These are phyloP conservation scores for Leptonema lineaticorne DNA, from an alignment of 1,140 invertebrate species.

Conservation along the genomic window DNA sequence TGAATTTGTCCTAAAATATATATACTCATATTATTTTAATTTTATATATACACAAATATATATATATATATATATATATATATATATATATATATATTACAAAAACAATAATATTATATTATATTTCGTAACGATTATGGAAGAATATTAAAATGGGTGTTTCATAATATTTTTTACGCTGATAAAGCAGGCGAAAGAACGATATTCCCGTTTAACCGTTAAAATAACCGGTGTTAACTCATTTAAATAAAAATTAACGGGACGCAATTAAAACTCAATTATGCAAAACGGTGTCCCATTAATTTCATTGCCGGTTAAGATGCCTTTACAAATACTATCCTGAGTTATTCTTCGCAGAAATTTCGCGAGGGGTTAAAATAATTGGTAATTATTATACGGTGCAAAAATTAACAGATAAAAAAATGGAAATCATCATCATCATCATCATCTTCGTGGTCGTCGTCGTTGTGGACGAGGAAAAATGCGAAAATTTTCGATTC, in stretches of 20 bases:
- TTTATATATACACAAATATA: too few relatives aligned
- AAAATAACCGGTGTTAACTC: constrained; percentile 32
- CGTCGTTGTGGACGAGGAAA: too few relatives aligned
- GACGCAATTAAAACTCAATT: constrained; percentile 33
- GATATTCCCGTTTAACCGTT: constrained; percentile 1
- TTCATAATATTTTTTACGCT: neutral
- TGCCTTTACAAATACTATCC: constrained; percentile 28
- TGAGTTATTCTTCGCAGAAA: constrained; percentile 25
- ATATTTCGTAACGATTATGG: neutral
- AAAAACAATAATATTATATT: neutral
- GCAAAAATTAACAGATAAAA: constrained; percentile 12
- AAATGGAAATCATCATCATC: too few relatives aligned
- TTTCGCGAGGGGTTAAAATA: constrained; percentile 24
- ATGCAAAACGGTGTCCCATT: constrained; percentile 32
- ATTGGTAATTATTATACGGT: constrained; percentile 28
- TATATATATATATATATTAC: neutral
- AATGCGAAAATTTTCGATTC: too few relatives aligned
- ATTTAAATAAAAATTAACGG: constrained; percentile 33
- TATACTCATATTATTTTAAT: too few relatives aligned
- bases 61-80: neutral
- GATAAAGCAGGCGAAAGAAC: constrained; percentile 1
- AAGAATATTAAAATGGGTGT: neutral
- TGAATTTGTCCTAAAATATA: constrained; percentile 31
- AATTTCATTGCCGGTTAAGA: constrained; percentile 32
- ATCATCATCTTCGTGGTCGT: too few relatives aligned